phyloP scores from a whole-genome alignment of 2,797 vertebrate species.

The Mus caroli region DNA sequence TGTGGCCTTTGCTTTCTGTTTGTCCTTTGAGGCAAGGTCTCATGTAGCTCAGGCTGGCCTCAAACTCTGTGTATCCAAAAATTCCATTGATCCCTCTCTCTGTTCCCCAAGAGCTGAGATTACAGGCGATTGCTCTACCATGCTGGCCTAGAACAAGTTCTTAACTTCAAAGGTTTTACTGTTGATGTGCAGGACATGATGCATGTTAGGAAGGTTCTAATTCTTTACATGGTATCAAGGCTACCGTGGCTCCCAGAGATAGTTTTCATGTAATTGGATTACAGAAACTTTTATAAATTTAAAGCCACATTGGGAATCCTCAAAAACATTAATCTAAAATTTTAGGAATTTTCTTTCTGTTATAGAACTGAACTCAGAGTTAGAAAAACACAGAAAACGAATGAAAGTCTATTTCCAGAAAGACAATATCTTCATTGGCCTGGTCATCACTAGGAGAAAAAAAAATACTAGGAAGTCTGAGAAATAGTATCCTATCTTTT shows the following conservation, averaged over 20 bases:
- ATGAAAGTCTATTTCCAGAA: constrained; percentile 37
- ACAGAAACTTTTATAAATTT: constrained; percentile 33
- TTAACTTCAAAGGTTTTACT: constrained; percentile 25
- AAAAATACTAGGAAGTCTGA: not conserved
- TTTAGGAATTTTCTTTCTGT: constrained; percentile 58
- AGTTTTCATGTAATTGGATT: constrained; percentile 35
- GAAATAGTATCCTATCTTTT: constrained; percentile 38
- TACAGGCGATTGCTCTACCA: not conserved
- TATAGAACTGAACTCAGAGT: constrained; percentile 19
- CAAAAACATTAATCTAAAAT: constrained; percentile 43
- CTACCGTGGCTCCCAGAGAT: not conserved
- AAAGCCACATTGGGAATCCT: not conserved
- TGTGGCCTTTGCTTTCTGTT: not conserved
- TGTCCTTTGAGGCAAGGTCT: not conserved
- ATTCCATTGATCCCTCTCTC: not conserved
- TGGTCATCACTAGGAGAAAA: constrained; percentile 13
- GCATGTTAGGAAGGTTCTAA: not conserved
- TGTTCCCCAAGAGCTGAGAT: not conserved
- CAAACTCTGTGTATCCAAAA: not conserved
- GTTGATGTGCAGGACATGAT: not conserved
- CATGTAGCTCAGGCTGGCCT: not conserved
- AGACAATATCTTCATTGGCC: constrained; percentile 10
- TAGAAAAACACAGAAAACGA: not conserved
- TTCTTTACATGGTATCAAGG: not conserved
- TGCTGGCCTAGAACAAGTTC: not conserved